phyloP scores from a whole-genome alignment of 1,140 invertebrate genomes.

The Copidosoma floridanum region DNA sequence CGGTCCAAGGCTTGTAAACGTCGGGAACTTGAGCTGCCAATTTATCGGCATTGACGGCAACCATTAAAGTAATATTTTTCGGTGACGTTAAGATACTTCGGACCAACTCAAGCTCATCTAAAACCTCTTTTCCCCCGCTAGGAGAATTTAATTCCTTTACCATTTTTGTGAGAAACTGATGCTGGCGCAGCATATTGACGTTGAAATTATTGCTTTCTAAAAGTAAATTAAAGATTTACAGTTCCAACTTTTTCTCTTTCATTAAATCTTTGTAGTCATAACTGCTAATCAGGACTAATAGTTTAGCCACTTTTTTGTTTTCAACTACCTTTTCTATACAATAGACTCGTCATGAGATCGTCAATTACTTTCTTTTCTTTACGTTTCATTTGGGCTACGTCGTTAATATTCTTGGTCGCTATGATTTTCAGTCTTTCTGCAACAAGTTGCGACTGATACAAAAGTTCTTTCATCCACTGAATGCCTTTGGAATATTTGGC shows the following conservation, averaged over 20 bases:
- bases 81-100: slow-evolving; percentile 61
- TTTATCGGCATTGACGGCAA: slow-evolving; percentile 69
- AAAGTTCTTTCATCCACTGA: slow-evolving; percentile 72
- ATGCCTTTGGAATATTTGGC: slow-evolving; percentile 74
- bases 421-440: slow-evolving; percentile 74
- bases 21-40: slow-evolving; percentile 55
- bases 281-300: too few species aligned
- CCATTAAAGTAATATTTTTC: slow-evolving; percentile 66
- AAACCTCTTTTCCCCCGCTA: slow-evolving; percentile 58
- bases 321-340: slow-evolving; percentile 62
- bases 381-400: slow-evolving; percentile 70
- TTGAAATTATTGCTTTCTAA: slow-evolving; percentile 73
- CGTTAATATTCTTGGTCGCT: slow-evolving; percentile 73
- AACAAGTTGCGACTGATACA: slow-evolving; percentile 71
- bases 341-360: slow-evolving; percentile 64
- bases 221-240: slow-evolving; percentile 11
- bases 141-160: slow-evolving; percentile 61
- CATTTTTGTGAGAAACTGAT: slow-evolving; percentile 71
- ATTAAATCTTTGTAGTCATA: too few species aligned
- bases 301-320: neutral
- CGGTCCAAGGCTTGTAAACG: slow-evolving; percentile 59
- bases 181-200: slow-evolving; percentile 71
- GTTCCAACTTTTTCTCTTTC: too few species aligned
- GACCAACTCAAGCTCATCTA: slow-evolving; percentile 64
- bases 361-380: slow-evolving; percentile 62